These are phyloP conservation scores for Bimastos eiseni DNA, from an alignment of 2,888 invertebrate genomes.

Conservation along the genomic window DNA sequence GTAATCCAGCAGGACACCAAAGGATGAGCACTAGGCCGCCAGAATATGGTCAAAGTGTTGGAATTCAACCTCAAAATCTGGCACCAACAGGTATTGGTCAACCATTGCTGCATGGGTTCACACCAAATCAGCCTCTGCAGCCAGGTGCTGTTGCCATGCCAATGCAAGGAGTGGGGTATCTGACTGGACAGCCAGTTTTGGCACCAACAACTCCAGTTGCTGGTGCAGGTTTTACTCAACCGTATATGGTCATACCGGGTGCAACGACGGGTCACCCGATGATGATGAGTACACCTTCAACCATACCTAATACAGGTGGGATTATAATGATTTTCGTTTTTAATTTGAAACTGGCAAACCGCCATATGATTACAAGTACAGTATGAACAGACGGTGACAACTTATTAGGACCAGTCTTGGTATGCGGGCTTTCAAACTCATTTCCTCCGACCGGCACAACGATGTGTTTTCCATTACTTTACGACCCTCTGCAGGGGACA, in stretches of 20 bases:
- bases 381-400: too few species aligned
- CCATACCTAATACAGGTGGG: conserved; percentile 15
- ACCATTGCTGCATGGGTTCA: neutral
- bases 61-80: neutral
- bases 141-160: neutral
- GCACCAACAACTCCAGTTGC: conserved; percentile 18
- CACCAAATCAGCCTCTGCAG: neutral
- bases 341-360: too few species aligned
- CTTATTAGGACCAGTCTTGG: too few species aligned
- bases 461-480: too few species aligned
- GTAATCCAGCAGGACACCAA: too few species aligned
- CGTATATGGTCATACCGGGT: neutral
- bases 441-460: too few species aligned
- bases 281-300: conserved; percentile 43
- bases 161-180: neutral
- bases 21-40: too few species aligned
- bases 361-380: too few species aligned
- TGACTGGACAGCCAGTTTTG: neutral
- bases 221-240: conserved; percentile 24
- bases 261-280: conserved; percentile 38
- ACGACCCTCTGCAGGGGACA: too few species aligned
- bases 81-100: neutral
- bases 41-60: neutral
- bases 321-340: too few species aligned
- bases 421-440: neutral